Base-by-base conservation (phyloP, 2,113 vertebrate species). In the Gymnorhina tibicen region DNA sequence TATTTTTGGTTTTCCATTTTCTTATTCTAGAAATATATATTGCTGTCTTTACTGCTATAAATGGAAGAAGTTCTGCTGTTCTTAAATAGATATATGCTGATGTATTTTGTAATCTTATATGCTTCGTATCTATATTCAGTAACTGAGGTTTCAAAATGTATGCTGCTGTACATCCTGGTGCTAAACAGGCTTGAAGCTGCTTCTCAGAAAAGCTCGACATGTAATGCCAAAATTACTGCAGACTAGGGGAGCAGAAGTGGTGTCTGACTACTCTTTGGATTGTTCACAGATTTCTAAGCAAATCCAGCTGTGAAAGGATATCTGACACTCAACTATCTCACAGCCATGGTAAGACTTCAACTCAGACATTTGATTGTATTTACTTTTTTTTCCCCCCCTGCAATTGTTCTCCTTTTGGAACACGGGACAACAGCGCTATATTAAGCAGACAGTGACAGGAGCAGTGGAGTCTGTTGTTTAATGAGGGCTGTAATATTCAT, bases 11-110 rank as follows among this genome's bases (percentile, higher is more conserved):
- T 88, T 95, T 74, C 59, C 11, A 63, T 91, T 91, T 83, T 74
- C 67, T 92, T 86, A 42, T 42, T 33, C 86, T 47, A 66, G 72
- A 89, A 90, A 77, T 67, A 55, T 67, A 55, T 20, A 91, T 73
- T 13, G 10, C 50, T 30, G 12, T 86, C 47, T 58, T 67, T n/a
- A 44, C 30, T 74, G 63, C 92, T 92, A 84, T 63, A 96, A 94
- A 84, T 84, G 91, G 93, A 94, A 95, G 75, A 77, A 86, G 39
- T 42, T 91, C 55, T 84, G 76, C 59, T 80, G 16, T 67, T 91
- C 79, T 74, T 74, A 84, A 82, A 73, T n/a, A 72, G 85, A 79
- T 63, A 72, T 15, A 91, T 53, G 39, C 85, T 92, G 94, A 94
- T 77, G 73, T 55, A 70, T 81, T 92, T 95, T 59, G 59, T 74